Evolutionary conservation across 2,888 invertebrate genomes (phyloP), one percentile per base, ranked within the genome.

Genomic region (Clepsis dumicolana): DNA sequence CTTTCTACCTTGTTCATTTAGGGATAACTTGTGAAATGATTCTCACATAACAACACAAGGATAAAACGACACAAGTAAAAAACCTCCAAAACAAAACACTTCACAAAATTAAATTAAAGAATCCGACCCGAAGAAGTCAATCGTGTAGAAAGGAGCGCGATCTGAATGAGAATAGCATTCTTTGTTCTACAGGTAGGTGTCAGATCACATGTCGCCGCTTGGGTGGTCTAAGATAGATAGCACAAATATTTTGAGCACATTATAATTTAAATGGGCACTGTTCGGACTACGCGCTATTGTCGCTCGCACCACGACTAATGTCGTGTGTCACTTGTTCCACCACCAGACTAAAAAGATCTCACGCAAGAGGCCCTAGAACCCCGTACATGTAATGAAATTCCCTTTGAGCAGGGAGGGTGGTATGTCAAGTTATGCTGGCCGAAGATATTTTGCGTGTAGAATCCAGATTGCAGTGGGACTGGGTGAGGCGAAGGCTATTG

Each of bases 191-290:
- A 88, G 91, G 91, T 87, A 88, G 83, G 75, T 81, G 84, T 85
- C 84, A 86, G 85, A 91, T 91, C 87, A 76, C 82, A 80, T 91
- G 89, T 87, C 90, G 83, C 73, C 78, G 71, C 83, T 69, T 92
- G 93, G 93, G 93, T 93, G 93, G 93, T 91, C 93, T 79, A 72
- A 77, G 83, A 83, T 84, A 87, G 85, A 91, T 89, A 86, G 87
- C 89, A 89, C 84, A 88, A 88, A 89, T 85, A 90, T 90, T 89
- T 90, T 89, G 84, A 87, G 81, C 86, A 88, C 82, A 93, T 93
- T 93, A 89, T 92, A 82, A 93, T 93, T 91, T 86, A 86, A 93
- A 93, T 93, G 80, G 75, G 83, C 77, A 79, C 84, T 80, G 86
- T 80, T 79, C 83, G 84, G 81, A 79, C 83, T 79, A 83, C 81